These are phyloP conservation scores for Meteorus colon DNA, from an alignment of 2,888 invertebrate species.

Conservation along the genomic window DNA sequence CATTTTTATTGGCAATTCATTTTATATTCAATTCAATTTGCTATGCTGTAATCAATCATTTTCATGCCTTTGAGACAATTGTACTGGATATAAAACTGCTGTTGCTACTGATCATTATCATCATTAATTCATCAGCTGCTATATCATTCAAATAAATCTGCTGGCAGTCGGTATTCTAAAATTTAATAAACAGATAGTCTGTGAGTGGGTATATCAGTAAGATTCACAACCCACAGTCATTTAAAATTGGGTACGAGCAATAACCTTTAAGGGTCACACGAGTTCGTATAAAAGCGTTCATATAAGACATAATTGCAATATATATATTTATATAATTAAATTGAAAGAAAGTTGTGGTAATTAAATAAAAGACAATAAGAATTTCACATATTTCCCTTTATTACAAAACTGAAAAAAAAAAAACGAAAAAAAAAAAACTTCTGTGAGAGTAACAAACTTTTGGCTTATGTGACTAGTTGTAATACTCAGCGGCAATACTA, in stretches of 20 bases:
- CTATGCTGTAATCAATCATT: neutral
- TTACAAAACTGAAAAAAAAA: constrained; percentile 68
- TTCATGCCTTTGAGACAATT: neutral
- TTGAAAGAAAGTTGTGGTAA: neutral
- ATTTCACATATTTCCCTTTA: constrained; percentile 61
- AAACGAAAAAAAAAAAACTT: constrained; percentile 59
- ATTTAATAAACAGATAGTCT: constrained; percentile 28
- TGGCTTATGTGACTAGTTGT: constrained; percentile 71
- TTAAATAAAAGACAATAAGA: constrained; percentile 7
- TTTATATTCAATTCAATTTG: neutral
- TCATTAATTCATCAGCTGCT: constrained; percentile 2
- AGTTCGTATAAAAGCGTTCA: neutral
- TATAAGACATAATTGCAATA: neutral
- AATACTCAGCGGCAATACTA: constrained; percentile 71
- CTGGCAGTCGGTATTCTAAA: constrained; percentile 11
- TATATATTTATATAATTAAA: neutral
- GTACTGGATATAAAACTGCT: neutral
- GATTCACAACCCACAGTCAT: constrained; percentile 36
- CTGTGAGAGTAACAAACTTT: constrained; percentile 70
- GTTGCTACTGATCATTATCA: neutral
- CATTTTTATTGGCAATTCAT: neutral
- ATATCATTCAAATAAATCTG: constrained; percentile 24
- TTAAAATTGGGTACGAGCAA: constrained; percentile 42
- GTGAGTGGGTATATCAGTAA: constrained; percentile 24
- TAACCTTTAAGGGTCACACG: constrained; percentile 23